Conservation (phyloP, 2,113 vertebrate species). For the Daubentonia madagascariensis region DNA sequence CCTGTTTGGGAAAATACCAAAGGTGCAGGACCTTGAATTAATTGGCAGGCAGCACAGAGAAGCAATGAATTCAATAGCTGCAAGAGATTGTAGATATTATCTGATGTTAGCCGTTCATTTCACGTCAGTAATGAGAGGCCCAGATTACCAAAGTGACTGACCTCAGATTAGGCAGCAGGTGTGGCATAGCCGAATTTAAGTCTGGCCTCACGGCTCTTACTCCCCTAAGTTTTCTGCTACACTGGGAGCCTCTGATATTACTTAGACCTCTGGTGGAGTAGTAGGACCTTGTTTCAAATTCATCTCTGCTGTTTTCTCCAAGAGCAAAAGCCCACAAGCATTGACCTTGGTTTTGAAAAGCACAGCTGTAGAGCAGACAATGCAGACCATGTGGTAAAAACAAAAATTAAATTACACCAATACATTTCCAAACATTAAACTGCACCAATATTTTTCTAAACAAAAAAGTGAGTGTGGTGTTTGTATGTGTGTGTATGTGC, state of each 20-base stretch:
- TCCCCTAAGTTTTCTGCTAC: neutral
- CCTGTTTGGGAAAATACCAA: neutral
- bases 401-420: neutral
- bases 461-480: neutral
- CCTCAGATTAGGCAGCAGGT: neutral
- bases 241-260: neutral
- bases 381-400: conserved; percentile 8
- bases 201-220: neutral
- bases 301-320: conserved; percentile 43
- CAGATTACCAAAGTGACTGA: neutral
- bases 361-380: conserved; percentile 27
- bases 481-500: too few relatives aligned
- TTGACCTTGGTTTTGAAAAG: conserved; percentile 33
- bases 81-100: neutral
- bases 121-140: neutral
- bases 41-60: neutral
- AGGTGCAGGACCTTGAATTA: neutral
- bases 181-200: neutral
- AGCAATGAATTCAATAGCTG: neutral
- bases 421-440: conserved; percentile 1
- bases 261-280: neutral
- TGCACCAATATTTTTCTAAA: neutral
- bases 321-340: neutral
- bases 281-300: neutral
- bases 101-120: neutral